Evolutionary conservation across 2,113 vertebrate species (phyloP).

Genomic region (Rhea pennata): DNA sequence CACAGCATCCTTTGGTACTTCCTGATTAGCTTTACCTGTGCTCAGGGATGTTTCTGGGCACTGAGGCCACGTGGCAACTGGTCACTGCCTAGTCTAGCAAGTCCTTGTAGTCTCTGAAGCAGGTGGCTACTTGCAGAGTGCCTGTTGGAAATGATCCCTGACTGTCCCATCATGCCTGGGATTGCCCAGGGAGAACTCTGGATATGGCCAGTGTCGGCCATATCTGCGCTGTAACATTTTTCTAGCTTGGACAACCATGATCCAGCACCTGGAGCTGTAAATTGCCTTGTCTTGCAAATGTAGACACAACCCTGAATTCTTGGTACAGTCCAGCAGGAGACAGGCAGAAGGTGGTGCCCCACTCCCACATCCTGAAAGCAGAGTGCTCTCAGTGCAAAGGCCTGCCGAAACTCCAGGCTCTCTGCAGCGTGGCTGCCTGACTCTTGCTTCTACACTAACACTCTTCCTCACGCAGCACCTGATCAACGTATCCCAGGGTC

Average conservation of each 20-base stretch:
- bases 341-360: not conserved
- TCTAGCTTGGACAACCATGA: not conserved
- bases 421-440: not conserved
- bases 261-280: not conserved
- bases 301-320: not conserved
- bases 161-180: not conserved
- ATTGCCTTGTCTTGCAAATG: accelerated
- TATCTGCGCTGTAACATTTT: not conserved
- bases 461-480: not conserved
- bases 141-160: not conserved
- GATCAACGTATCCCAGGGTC: not conserved
- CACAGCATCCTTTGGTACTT: accelerated
- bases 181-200: not conserved
- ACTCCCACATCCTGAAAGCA: not conserved
- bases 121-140: not conserved
- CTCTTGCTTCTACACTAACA: not conserved
- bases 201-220: accelerated
- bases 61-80: not conserved
- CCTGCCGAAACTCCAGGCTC: not conserved
- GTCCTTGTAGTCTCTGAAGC: not conserved
- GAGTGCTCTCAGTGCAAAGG: not conserved
- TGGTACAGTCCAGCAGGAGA: not conserved
- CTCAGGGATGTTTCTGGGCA: not conserved
- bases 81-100: not conserved
- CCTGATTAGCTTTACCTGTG: not conserved